Percentiles rank a stretch among this genome's conserved stretches.
phyloP scores from a whole-genome alignment of 2,797 vertebrate genomes.

The Parauchenoglanis ngamensis region DNA sequence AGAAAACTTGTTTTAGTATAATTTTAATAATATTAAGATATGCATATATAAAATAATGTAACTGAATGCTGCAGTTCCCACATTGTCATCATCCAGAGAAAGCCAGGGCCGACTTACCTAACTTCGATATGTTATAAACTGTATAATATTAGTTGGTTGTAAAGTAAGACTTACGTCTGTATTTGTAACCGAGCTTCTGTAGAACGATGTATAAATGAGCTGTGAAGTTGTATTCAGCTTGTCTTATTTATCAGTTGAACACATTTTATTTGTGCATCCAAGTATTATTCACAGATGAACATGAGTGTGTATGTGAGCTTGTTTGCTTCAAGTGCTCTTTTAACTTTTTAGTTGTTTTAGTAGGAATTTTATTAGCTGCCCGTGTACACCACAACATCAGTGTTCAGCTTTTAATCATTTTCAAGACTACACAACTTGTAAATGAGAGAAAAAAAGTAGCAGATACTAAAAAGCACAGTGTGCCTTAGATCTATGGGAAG shows the following conservation, averaged over 20 bases:
- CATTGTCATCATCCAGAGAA: neutral
- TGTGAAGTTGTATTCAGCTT: neutral
- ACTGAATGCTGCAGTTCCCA: neutral
- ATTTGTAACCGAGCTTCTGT: neutral
- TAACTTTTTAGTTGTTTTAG: neutral
- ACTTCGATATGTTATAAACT: neutral
- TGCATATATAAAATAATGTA: neutral
- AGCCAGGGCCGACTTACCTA: too few relatives aligned
- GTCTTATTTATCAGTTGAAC: neutral
- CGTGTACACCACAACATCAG: neutral
- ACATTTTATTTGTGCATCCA: slow-evolving; percentile 2
- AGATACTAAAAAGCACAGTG: neutral
- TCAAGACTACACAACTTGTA: neutral
- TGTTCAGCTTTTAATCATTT: slow-evolving; percentile 4
- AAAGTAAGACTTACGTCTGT: neutral
- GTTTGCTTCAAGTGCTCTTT: neutral
- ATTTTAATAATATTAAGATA: neutral
- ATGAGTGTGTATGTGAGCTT: neutral
- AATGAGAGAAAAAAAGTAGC: neutral
- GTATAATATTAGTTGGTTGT: neutral
- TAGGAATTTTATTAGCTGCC: neutral
- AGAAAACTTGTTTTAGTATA: neutral
- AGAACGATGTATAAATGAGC: neutral
- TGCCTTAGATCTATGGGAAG: slow-evolving; percentile 12
- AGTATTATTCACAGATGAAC: neutral